These are phyloP conservation scores for Drosophila tripunctata DNA, from an alignment of 2,888 invertebrate species.

Conservation along the genomic window DNA sequence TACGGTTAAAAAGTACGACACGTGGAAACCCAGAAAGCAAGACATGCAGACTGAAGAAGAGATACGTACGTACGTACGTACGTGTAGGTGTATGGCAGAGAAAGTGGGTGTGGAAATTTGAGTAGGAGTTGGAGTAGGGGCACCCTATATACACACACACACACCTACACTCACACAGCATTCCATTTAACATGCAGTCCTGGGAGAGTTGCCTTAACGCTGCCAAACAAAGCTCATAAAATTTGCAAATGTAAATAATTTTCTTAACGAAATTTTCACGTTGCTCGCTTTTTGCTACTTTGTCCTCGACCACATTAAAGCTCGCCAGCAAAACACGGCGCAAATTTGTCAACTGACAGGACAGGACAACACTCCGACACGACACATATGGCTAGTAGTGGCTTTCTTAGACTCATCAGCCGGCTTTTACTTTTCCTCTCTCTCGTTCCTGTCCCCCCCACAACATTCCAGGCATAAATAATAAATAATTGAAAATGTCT, in stretches of 20 bases:
- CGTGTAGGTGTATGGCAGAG: neutral
- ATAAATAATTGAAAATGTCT: constrained; percentile 81
- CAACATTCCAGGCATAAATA: constrained; percentile 62
- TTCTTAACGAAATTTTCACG: constrained; percentile 77
- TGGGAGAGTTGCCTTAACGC: constrained; percentile 58
- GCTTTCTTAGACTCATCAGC: constrained; percentile 23
- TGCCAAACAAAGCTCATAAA: constrained; percentile 75
- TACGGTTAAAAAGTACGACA: constrained; percentile 78
- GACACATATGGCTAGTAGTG: constrained; percentile 68
- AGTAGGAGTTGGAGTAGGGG: constrained; percentile 1
- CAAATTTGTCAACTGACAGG: constrained; percentile 74
- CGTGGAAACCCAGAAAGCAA: constrained; percentile 60
- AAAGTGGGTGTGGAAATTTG: constrained; percentile 1
- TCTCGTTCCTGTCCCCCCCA: neutral
- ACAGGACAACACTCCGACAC: constrained; percentile 53
- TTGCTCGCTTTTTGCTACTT: constrained; percentile 38
- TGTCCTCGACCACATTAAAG: constrained; percentile 66
- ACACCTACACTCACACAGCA: constrained; percentile 41
- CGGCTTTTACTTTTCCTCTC: neutral
- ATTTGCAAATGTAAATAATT: constrained; percentile 79
- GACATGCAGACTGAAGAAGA: constrained; percentile 34
- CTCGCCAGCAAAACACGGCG: constrained; percentile 50
- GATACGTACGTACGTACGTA: constrained; percentile 1
- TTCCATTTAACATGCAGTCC: constrained; percentile 73
- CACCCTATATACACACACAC: constrained; percentile 20